Evolutionary conservation across 2,797 vertebrate genomes (phyloP), one percentile per base, ranked within the genome.

Genomic region (Leuciscus waleckii): DNA sequence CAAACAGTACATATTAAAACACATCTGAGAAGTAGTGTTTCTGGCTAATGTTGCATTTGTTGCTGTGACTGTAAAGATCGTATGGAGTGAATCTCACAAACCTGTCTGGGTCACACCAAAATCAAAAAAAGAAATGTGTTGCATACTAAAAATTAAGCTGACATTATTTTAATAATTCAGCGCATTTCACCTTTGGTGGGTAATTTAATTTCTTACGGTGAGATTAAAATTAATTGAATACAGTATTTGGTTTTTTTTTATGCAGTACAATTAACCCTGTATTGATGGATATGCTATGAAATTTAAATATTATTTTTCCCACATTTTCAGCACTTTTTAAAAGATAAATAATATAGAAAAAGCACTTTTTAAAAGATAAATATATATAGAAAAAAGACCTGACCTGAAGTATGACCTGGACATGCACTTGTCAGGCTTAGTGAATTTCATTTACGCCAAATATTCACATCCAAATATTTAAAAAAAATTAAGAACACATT

Each of bases 1-100:
- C 91, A 91, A 92, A 91, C 92, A 93, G 87, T 93, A 92, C 92
- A 92, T 93, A 95, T 92, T 94, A 95, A 95, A 94, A 93, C 93
- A 92, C 79, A 56, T 88, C 63, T 89, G 67, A 35, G 80, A 69
- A 82, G 65, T 65, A n/a, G 23, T 70, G 41, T 46, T 56, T 32
- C 17, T 70, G 51, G 37, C 19, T 79, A 61, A 56, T 63, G 26
- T 51, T 86, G 74, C 14, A 43, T 63, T 63, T 78, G 14, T 78
- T 5, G 23, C 75, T 26, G 54, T 58, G 35, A 37, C 23, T 26
- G 13, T 76, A 9, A n/a, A 19, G 16, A 19, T 11, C 26, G 29
- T 10, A 4, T n/a, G 13, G 21, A 76, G 51, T 39, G 35, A 77
- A 39, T 77, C 46, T 75, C 51, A 37, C 51, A 58, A 46, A 16